Evolutionary conservation across 2,797 vertebrate genomes (phyloP).

Genomic region (Gymnoscopelus microlampas): DNA sequence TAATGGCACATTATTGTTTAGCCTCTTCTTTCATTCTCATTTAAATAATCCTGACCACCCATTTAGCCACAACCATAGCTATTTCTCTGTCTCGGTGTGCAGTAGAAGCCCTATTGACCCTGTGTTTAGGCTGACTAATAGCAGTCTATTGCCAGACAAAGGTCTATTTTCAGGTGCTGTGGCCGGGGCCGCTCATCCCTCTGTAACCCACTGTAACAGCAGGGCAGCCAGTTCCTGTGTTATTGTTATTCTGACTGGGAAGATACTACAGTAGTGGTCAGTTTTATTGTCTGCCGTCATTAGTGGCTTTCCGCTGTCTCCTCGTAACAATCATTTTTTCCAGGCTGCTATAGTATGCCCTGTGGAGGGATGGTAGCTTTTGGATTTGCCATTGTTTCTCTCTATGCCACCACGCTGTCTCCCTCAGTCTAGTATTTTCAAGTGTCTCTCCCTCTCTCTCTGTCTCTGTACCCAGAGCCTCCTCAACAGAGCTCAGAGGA

Average conservation of each 20-base stretch:
- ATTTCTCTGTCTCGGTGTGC: slow-evolving; percentile 40
- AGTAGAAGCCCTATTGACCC: slow-evolving; percentile 42
- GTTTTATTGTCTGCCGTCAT: slow-evolving; percentile 77
- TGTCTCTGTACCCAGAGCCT: neutral
- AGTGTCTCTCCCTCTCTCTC: slow-evolving; percentile 38
- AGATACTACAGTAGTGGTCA: slow-evolving; percentile 56
- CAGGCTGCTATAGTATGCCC: slow-evolving; percentile 55
- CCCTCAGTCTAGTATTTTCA: slow-evolving; percentile 15
- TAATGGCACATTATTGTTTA: slow-evolving; percentile 43
- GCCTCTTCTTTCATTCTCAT: slow-evolving; percentile 41
- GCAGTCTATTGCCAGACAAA: slow-evolving; percentile 68
- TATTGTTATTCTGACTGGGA: slow-evolving; percentile 58
- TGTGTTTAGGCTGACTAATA: slow-evolving; percentile 71
- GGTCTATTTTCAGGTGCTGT: slow-evolving; percentile 76
- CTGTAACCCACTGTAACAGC: slow-evolving; percentile 38
- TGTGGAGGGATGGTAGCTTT: slow-evolving; percentile 46
- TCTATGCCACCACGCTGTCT: slow-evolving; percentile 24
- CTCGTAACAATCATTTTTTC: slow-evolving; percentile 69
- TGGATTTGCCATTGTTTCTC: slow-evolving; percentile 54
- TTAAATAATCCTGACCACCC: slow-evolving; percentile 66
- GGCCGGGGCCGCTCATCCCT: slow-evolving; percentile 57
- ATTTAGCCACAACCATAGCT: slow-evolving; percentile 42
- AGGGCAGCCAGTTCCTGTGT: slow-evolving; percentile 40
- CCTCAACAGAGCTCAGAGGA: neutral
- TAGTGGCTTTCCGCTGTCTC: slow-evolving; percentile 80